phyloP scores from a whole-genome alignment of 2,888 invertebrate genomes.

The Lamellibrachia satsuma region DNA sequence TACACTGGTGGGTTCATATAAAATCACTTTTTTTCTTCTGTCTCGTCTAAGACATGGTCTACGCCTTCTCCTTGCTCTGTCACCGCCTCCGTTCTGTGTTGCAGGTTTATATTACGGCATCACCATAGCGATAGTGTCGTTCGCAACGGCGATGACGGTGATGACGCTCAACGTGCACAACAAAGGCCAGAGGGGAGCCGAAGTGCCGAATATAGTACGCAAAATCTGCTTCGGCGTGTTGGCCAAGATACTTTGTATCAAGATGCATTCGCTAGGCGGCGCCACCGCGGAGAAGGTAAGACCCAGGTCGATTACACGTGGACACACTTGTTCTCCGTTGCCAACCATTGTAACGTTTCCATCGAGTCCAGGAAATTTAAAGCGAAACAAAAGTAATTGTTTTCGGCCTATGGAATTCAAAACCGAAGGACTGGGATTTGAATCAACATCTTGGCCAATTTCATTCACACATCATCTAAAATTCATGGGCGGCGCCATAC shows the following conservation, averaged over 20 bases:
- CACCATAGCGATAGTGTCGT: constrained; percentile 69
- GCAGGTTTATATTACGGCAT: constrained; percentile 71
- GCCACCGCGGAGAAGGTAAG: background rate
- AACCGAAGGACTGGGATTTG: too few relatives aligned
- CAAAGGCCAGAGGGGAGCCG: constrained; percentile 81
- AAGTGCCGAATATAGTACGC: constrained; percentile 78
- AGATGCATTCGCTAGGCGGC: background rate
- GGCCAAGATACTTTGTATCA: constrained; percentile 65
- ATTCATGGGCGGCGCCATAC: too few relatives aligned
- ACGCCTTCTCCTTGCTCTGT: background rate
- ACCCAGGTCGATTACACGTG: background rate
- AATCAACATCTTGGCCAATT: too few relatives aligned
- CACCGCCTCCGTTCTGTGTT: constrained; percentile 29
- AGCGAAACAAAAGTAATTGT: too few relatives aligned
- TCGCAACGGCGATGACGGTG: constrained; percentile 68
- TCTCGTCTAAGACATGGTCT: too few relatives aligned
- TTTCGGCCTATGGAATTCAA: too few relatives aligned
- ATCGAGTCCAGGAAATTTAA: background rate
- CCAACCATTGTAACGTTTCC: background rate
- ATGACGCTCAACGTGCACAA: constrained; percentile 71
- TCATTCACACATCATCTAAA: too few relatives aligned
- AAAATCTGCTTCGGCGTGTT: constrained; percentile 79
- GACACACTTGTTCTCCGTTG: background rate
- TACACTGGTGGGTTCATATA: too few relatives aligned
- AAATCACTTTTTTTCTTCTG: too few relatives aligned